A percentile compares a stretch with the other conserved stretches of the same genome.
phyloP scores from a whole-genome alignment of 1,140 invertebrate genomes.

The Diorhabda carinulata region DNA sequence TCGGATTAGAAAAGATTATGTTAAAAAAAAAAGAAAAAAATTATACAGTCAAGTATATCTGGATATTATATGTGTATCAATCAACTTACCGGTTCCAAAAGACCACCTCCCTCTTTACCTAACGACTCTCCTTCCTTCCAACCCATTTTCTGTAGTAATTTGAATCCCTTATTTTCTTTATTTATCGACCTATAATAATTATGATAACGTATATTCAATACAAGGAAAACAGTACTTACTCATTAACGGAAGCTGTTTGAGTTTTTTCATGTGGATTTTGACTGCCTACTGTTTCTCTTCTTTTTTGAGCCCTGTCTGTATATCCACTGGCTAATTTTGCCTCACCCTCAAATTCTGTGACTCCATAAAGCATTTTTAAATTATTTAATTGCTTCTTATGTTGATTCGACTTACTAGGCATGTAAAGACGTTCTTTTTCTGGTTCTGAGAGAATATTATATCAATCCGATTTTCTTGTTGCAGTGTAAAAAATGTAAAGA shows the following conservation, averaged over 20 bases:
- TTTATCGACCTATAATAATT: conserved; percentile 62
- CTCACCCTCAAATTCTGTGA: conserved; percentile 54
- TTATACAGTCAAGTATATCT: too few relatives aligned
- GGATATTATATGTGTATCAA: too few relatives aligned
- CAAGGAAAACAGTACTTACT: conserved; percentile 51
- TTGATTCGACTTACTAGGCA: conserved; percentile 38
- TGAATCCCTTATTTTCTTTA: conserved; percentile 81
- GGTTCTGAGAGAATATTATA: conserved; percentile 3
- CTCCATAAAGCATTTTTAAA: conserved; percentile 79
- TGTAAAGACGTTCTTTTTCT: conserved; percentile 1
- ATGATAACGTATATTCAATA: conserved; percentile 5
- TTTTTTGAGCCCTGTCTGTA: conserved; percentile 73
- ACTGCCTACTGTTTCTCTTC: conserved; percentile 74
- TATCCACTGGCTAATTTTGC: conserved; percentile 52
- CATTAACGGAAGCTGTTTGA: conserved; percentile 69
- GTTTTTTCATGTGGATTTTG: conserved; percentile 80
- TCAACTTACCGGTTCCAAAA: conserved; percentile 73
- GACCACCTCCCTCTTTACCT: conserved; percentile 70
- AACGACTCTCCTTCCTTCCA: conserved; percentile 84
- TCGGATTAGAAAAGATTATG: too few relatives aligned
- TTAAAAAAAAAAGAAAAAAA: too few relatives aligned
- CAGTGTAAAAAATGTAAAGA: too few relatives aligned
- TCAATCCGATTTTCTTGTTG: not conserved
- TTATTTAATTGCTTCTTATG: conserved; percentile 71
- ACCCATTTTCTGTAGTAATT: conserved; percentile 85